These are phyloP conservation scores for Papilio gigon DNA, from an alignment of 2,888 invertebrate species.

Conservation along the genomic window DNA sequence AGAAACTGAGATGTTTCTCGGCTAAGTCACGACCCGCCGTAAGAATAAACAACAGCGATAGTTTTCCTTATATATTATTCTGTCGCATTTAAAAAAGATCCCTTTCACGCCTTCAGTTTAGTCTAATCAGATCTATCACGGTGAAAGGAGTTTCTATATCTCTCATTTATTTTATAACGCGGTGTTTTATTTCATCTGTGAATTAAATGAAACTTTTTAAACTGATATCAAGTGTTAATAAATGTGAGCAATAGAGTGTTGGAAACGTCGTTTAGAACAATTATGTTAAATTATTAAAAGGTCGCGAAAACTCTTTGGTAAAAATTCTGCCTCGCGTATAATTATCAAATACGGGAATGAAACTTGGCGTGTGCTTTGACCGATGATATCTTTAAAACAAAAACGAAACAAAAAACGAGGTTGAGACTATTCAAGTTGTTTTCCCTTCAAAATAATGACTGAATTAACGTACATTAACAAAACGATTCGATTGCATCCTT, in stretches of 20 bases:
- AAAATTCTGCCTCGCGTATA: background rate
- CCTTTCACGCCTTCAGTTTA: conserved; percentile 28
- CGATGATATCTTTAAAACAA: background rate
- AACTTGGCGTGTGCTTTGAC: background rate
- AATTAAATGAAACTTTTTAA: background rate
- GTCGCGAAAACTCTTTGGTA: background rate
- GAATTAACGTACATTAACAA: background rate
- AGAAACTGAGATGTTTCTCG: conserved; percentile 5
- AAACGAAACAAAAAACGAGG: background rate
- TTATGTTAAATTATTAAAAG: background rate
- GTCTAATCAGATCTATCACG: conserved; percentile 21
- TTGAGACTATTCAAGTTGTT: background rate
- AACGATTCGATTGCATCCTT: background rate
- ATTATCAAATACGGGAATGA: background rate
- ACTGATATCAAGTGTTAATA: background rate
- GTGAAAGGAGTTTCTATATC: conserved; percentile 24
- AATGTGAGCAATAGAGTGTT: background rate
- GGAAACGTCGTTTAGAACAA: background rate
- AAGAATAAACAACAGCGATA: conserved; percentile 19
- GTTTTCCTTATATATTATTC: conserved; percentile 33
- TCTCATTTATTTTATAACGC: conserved; percentile 10
- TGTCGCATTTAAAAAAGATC: conserved; percentile 22
- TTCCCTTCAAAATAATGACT: conserved; percentile 8
- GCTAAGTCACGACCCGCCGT: conserved; percentile 30
- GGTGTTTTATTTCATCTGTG: conserved; percentile 9